Conservation (phyloP, 2,797 vertebrate genomes). For the Xerus rutilus region DNA sequence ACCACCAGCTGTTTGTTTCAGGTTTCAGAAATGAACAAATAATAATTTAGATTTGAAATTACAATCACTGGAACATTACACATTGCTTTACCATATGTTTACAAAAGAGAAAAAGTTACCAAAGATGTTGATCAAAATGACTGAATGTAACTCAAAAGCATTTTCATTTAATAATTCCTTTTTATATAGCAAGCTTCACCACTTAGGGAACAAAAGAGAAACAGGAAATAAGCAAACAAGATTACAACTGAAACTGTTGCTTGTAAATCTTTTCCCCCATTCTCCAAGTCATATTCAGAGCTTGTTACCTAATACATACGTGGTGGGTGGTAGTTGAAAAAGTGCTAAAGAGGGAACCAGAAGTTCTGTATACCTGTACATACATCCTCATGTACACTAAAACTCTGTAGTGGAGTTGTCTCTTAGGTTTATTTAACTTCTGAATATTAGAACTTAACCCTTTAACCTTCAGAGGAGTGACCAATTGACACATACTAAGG, state of each 20-base stretch:
- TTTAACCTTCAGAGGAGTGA: conserved; percentile 8
- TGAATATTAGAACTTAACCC: conserved; percentile 17
- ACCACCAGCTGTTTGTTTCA: conserved; percentile 75
- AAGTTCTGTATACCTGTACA: background rate
- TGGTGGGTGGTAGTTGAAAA: background rate
- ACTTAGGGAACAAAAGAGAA: background rate
- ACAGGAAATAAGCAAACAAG: background rate
- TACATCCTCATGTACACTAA: no score
- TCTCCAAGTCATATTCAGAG: conserved; percentile 12
- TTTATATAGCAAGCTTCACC: conserved; percentile 33
- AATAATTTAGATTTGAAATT: conserved; percentile 72
- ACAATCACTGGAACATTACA: conserved; percentile 61
- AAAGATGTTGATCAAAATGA: conserved; percentile 67
- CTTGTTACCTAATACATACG: background rate
- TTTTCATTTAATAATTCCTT: background rate
- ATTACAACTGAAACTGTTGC: background rate
- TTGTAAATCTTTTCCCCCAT: background rate
- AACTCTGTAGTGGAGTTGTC: background rate
- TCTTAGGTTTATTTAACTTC: background rate
- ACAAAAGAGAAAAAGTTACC: conserved; percentile 27
- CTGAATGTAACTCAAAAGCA: conserved; percentile 11
- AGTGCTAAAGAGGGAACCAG: background rate
- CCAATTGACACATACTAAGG: background rate
- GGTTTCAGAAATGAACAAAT: conserved; percentile 71
- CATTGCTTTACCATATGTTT: conserved; percentile 75